Conservation (phyloP, 2,113 vertebrate species). For the Geothlypis trichas region DNA sequence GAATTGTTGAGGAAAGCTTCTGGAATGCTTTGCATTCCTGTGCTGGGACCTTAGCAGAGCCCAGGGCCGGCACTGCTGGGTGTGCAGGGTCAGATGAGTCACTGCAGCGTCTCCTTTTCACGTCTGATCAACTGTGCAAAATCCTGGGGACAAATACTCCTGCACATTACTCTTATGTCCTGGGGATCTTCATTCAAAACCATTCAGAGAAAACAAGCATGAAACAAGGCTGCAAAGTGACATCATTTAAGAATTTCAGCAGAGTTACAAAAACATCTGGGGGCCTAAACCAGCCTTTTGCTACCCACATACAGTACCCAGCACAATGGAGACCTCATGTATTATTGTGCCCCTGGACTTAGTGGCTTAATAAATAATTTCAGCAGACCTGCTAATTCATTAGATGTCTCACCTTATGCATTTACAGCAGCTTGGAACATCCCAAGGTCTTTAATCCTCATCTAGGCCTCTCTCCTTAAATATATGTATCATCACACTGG, state of each 20-base stretch:
- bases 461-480: neutral
- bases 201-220: neutral
- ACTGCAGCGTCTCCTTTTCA: neutral
- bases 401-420: neutral
- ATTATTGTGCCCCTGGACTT: neutral
- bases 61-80: neutral
- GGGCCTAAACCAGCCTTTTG: neutral
- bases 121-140: slow-evolving; percentile 17
- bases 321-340: neutral
- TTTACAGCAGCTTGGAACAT: neutral
- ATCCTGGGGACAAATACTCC: neutral
- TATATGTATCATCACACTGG: neutral
- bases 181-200: slow-evolving; percentile 2
- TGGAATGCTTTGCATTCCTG: slow-evolving; percentile 30
- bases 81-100: slow-evolving; percentile 12
- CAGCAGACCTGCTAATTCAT: neutral
- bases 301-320: neutral
- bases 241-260: neutral
- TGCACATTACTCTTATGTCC: neutral
- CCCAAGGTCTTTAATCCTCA: neutral
- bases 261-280: neutral
- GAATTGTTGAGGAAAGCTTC: neutral
- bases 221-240: neutral
- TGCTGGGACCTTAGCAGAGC: neutral
- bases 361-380: neutral